Evolutionary conservation across 1,140 invertebrate species (phyloP).

Genomic region (Drosophila ironensis): DNA sequence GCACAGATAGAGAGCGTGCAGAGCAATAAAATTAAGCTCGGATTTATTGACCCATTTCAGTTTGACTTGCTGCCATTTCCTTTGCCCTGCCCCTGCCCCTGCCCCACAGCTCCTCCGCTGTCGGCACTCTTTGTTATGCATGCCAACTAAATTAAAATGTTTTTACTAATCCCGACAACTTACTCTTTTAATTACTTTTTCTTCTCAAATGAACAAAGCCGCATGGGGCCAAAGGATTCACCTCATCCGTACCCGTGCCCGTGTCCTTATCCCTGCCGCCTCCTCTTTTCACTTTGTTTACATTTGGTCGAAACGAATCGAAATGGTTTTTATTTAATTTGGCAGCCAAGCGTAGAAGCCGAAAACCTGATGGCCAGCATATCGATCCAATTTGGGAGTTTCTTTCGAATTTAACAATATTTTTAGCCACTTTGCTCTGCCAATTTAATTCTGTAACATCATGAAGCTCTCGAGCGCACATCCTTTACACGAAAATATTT

Average conservation of each 20-base stretch:
- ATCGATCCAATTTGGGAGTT: conserved; percentile 26
- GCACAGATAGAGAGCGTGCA: conserved; percentile 36
- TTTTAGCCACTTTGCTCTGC: conserved; percentile 14
- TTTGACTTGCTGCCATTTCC: conserved; percentile 58
- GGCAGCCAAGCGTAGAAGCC: conserved; percentile 27
- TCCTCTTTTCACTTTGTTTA: conserved; percentile 22
- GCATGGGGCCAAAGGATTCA: conserved; percentile 24
- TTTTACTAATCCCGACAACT: conserved; percentile 78
- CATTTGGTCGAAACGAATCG: conserved; percentile 5
- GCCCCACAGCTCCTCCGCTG: neutral
- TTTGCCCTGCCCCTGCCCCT: too few species aligned
- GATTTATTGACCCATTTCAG: conserved; percentile 80
- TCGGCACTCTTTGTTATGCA: conserved; percentile 42
- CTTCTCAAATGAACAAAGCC: conserved; percentile 64
- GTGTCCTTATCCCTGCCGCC: too few species aligned
- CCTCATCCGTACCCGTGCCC: neutral
- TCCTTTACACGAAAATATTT: neutral
- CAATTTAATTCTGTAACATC: conserved; percentile 12
- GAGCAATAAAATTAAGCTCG: conserved; percentile 79
- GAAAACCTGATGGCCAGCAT: conserved; percentile 1
- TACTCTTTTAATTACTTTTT: conserved; percentile 79
- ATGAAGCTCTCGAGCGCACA: neutral
- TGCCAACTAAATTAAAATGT: conserved; percentile 76
- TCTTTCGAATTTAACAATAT: conserved; percentile 25
- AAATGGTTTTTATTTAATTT: conserved; percentile 34